Evolutionary conservation across 2,113 vertebrate genomes (phyloP).

Genomic region (Podarcis cretensis): DNA sequence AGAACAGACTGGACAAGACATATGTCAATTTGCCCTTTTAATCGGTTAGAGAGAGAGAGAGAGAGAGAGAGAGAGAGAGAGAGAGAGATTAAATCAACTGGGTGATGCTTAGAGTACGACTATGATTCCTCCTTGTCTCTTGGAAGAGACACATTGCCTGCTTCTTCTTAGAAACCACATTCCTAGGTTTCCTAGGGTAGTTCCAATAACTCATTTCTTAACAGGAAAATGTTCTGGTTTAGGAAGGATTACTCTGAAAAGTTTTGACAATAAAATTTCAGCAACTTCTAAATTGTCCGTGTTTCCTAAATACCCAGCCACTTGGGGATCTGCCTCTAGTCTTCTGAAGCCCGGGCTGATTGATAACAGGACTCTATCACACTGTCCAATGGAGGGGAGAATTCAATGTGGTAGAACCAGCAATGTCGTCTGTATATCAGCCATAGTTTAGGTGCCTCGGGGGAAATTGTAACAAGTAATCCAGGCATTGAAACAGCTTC

Average conservation of each 20-base stretch:
- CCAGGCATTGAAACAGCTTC: slow-evolving; percentile 37
- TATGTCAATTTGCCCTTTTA: slow-evolving; percentile 36
- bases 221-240: slow-evolving; percentile 35
- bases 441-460: slow-evolving; percentile 11
- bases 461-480: not conserved
- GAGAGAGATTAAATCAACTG: not conserved
- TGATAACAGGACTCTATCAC: slow-evolving; percentile 30
- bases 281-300: slow-evolving; percentile 64
- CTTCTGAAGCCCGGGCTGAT: slow-evolving; percentile 17
- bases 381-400: not conserved
- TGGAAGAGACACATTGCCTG: slow-evolving; percentile 32
- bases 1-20: slow-evolving; percentile 11
- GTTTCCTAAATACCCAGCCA: slow-evolving; percentile 57
- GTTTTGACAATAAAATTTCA: slow-evolving; percentile 61
- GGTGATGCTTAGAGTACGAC: not conserved
- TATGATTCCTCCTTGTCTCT: slow-evolving; percentile 2
- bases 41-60: not conserved
- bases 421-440: slow-evolving; percentile 40
- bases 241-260: slow-evolving; percentile 47
- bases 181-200: slow-evolving; percentile 18
- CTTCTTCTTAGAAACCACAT: slow-evolving; percentile 50
- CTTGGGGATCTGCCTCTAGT: not conserved
- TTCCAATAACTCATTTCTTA: slow-evolving; percentile 43
- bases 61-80: too few species aligned
- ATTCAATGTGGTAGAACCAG: slow-evolving; percentile 14